These are phyloP conservation scores for Sternotherus odoratus DNA, from an alignment of 2,797 vertebrate genomes.

Conservation along the genomic window DNA sequence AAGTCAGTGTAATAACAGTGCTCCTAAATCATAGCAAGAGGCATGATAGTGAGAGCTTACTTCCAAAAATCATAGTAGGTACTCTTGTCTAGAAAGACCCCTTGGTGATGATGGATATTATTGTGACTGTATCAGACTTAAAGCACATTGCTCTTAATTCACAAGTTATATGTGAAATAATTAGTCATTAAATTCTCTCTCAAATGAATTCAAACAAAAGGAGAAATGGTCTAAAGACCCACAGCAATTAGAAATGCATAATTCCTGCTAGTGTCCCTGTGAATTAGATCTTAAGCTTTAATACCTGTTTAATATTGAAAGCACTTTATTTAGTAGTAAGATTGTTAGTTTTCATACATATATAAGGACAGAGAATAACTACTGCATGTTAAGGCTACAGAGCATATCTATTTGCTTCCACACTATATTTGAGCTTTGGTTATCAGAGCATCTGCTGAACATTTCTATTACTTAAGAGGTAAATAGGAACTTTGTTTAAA, in stretches of 20 bases:
- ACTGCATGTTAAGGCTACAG: not conserved
- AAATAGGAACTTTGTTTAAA: conserved; percentile 36
- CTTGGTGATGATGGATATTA: not conserved
- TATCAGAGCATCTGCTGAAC: conserved; percentile 61
- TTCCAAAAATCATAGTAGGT: not conserved
- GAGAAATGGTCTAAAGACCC: not conserved
- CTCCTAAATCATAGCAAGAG: conserved; percentile 15
- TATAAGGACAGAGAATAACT: not conserved
- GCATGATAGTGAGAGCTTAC: not conserved
- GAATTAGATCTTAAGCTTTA: not conserved
- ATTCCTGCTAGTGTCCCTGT: not conserved
- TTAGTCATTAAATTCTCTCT: not conserved
- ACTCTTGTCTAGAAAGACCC: not conserved
- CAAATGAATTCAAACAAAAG: conserved; percentile 2
- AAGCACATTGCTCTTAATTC: too few relatives aligned
- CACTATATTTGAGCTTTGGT: not conserved
- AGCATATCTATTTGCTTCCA: conserved; percentile 13
- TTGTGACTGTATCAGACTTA: not conserved
- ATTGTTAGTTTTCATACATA: not conserved
- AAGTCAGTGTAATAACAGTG: not conserved
- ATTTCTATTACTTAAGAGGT: conserved; percentile 54
- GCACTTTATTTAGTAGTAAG: not conserved
- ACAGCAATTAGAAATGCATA: not conserved
- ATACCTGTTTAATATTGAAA: not conserved
- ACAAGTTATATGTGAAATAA: not conserved